Evolutionary conservation across 2,113 vertebrate species (phyloP), one percentile per base, ranked within the genome.

Genomic region (Siphamia tubifer): DNA sequence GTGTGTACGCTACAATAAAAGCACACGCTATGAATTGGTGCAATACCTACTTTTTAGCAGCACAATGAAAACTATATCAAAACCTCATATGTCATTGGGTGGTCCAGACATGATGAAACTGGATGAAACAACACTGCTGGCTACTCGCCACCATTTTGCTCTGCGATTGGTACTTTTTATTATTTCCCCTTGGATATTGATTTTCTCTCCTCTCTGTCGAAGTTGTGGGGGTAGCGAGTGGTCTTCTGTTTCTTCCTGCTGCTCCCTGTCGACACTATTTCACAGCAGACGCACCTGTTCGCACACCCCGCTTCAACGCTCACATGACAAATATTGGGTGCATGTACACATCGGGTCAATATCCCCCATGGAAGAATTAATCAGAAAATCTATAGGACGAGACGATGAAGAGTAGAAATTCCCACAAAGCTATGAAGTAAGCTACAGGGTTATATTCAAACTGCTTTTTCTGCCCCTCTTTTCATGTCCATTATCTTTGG

Each of bases 101-200:
- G 68, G 63, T 55, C 51, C 23, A 16, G 45, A 27, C 20, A 62
- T 71, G 63, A 76, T 70, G 47, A 62, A 69, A 79, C 13, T 10
- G 44, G 51, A 57, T 63, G 58, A 76, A 71, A 68, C 60, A 28
- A 38, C 28, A 19, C 77, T 17, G 40, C 57, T 31, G 20, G 39
- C 44, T 39, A 30, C 55, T 55, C 19, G 0, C 10, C 68, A 61
- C 68, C 62, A 61, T 85, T 78, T 82, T 73, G 36, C 47, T 62
- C 57, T 16, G 28, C 8, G 19, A 49, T 67, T 67, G 39, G 11
- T 77, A 42, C 60, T 82, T 79, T 86, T 69, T 78, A 74, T 74
- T 68, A 83, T 74, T 81, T 78, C 45, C 65, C 42, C 54, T 24
- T 51, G 30, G 72, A 64, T 82, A 88, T 79, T 69, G 75, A 80